Evolutionary conservation across 2,797 vertebrate species (phyloP).

Genomic region (Poecilia gillii): DNA sequence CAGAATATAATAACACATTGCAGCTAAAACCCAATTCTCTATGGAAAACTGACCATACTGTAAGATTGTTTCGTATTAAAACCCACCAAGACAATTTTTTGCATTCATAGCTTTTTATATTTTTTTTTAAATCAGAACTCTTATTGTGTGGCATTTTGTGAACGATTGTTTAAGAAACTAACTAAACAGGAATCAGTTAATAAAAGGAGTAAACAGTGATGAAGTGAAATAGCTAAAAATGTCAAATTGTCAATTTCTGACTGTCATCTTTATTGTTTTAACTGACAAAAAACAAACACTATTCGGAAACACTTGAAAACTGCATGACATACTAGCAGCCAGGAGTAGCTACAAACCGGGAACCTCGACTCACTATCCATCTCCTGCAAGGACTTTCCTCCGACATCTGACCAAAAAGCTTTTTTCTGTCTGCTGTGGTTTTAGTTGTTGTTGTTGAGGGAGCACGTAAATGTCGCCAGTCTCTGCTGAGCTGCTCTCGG

Average conservation of each 20-base stretch:
- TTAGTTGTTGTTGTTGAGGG: conserved; percentile 14
- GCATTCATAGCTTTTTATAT: neutral
- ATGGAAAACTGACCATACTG: neutral
- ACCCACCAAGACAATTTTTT: conserved; percentile 7
- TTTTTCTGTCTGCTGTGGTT: conserved; percentile 16
- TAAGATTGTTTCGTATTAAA: conserved; percentile 15
- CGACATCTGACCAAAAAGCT: conserved; percentile 15
- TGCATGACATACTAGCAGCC: neutral
- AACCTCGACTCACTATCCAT: conserved; percentile 18
- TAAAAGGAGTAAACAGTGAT: neutral
- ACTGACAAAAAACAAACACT: neutral
- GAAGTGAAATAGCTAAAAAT: neutral
- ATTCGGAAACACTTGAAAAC: conserved; percentile 5
- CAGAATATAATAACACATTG: conserved; percentile 22
- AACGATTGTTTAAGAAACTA: neutral
- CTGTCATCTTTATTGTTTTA: neutral
- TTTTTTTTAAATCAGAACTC: neutral
- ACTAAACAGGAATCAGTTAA: neutral
- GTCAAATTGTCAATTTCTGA: neutral
- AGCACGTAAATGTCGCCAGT: conserved; percentile 64
- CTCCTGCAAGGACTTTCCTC: conserved; percentile 17
- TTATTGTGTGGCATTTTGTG: neutral
- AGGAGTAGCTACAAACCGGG: conserved; percentile 13
- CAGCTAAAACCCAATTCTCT: conserved; percentile 2
- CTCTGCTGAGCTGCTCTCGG: conserved; percentile 60